Base-by-base conservation (phyloP, 2,113 vertebrate species). In the Pelecanus crispus region DNA sequence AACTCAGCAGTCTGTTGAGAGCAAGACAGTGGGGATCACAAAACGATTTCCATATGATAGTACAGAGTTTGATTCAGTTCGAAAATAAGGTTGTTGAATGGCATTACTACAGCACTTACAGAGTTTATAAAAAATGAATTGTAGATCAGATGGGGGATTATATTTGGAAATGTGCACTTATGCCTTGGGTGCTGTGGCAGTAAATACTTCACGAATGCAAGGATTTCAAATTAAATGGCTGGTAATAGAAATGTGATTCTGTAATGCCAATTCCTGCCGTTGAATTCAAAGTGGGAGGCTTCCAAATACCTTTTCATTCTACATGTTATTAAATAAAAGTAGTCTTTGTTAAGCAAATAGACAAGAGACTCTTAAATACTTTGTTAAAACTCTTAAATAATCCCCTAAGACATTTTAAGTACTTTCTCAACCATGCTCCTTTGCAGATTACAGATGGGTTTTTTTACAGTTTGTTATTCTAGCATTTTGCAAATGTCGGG, bases 91-190 rank as follows among this genome's bases (percentile, higher is more conserved):
- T 19, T 47, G 84, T 75, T 87, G 80, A 95, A 53, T 85, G 86
- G 16, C 50, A 40, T 85, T 82, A 84, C 81, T 66, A 42, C n/a
- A 92, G 86, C 74, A 81, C 62, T 87, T 62, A 44, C 0, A 56
- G 73, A 72, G 81, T 94, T 94, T 92, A 73, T 90, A 53, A 77
- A 92, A 90, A 86, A 92, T 96, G n/a, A 94, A 85, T 87, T 95
- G 53, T 68, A 77, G 74, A 91, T 95, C 86, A 96, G 86, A 91
- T 75, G 81, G 78, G 55, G 86, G 56, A 82, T 91, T 94, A 84
- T 89, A 61, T 94, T 92, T 81, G 80, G 80, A 94, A 75, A 82
- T 68, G 56, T 71, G 61, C 47, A 26, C 45, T 94, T 74, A 53
- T 1, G 65, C 72, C 90, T 71, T 40, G 68, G 67, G 71, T 91